phyloP scores from a whole-genome alignment of 2,797 vertebrate genomes.

The Rallus crepitans region DNA sequence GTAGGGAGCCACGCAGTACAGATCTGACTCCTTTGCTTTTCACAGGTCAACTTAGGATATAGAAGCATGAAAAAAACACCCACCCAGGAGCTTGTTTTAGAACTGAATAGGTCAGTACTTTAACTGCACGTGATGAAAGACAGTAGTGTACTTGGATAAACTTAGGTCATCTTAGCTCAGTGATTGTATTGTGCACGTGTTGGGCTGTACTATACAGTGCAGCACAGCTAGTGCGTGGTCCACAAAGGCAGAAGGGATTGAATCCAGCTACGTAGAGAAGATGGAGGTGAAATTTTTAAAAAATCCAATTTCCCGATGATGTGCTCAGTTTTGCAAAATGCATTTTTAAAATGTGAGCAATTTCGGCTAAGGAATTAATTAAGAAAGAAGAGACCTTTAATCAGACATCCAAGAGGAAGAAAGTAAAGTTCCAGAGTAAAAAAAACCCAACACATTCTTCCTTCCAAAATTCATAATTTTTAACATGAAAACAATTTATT shows the following conservation, averaged over 20 bases:
- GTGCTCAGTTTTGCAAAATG: neutral
- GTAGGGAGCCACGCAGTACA: neutral
- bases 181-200: neutral
- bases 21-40: neutral
- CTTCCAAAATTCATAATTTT: neutral
- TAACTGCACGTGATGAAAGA: neutral
- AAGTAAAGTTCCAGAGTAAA: neutral
- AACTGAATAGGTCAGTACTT: neutral
- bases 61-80: neutral
- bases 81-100: neutral
- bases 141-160: neutral
- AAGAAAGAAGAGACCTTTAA: neutral
- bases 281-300: neutral
- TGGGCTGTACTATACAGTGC: neutral
- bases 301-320: neutral
- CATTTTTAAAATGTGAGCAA: neutral
- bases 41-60: neutral
- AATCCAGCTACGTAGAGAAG: neutral
- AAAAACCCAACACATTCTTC: neutral
- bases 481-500: neutral
- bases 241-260: neutral
- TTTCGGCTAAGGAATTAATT: neutral
- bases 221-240: accelerated
- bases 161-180: neutral
- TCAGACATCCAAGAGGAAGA: neutral